Evolutionary conservation across 2,797 vertebrate species (phyloP).

Genomic region (Anniella stebbinsi): DNA sequence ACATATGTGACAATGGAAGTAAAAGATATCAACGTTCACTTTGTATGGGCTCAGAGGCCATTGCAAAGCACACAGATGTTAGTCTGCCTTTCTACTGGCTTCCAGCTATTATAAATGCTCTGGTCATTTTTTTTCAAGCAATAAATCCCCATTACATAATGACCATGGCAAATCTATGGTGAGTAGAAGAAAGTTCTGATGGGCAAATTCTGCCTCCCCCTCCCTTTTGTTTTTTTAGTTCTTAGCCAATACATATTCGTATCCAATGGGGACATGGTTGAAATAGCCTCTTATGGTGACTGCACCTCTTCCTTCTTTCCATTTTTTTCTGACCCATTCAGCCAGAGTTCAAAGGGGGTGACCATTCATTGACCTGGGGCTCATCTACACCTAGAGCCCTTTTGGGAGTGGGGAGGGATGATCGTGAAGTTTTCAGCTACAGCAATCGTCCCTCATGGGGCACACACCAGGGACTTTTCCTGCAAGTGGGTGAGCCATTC

Average conservation of each 20-base stretch:
- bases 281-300: not conserved
- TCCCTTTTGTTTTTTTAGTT: not conserved
- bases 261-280: not conserved
- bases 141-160: not conserved
- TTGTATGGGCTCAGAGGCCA: not conserved
- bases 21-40: not conserved
- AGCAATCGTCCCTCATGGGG: no score
- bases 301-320: not conserved
- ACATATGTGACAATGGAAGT: no score
- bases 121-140: not conserved
- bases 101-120: not conserved
- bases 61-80: not conserved
- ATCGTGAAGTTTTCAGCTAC: no score
- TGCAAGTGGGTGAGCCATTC: no score
- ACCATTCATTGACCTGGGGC: not conserved
- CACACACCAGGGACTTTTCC: no score
- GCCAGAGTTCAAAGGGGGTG: not conserved
- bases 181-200: not conserved
- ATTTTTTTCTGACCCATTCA: not conserved
- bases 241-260: not conserved
- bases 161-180: no score
- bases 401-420: no score
- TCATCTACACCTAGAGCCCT: no score
- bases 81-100: not conserved
- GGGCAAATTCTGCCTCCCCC: not conserved